Percentiles rank a stretch among this genome's conserved stretches.
phyloP scores from a whole-genome alignment of 2,888 invertebrate species.

The Drosophila nigritarsus region DNA sequence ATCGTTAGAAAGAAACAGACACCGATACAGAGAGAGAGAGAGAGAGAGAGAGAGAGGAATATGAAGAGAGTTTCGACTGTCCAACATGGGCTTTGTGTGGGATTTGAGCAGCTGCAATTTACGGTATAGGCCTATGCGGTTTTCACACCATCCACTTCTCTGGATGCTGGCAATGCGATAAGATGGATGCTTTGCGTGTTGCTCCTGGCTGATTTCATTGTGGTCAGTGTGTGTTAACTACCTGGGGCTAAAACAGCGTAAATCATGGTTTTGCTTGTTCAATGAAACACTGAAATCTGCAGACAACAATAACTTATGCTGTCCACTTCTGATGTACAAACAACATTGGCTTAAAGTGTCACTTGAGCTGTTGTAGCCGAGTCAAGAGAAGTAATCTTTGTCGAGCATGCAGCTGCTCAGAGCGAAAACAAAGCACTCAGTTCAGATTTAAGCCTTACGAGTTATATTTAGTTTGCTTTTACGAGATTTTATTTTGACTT shows the following conservation, averaged over 20 bases:
- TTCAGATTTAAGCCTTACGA: not conserved
- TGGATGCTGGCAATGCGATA: constrained; percentile 19
- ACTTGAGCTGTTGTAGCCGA: not conserved
- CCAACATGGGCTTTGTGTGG: constrained; percentile 30
- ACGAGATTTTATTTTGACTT: not conserved
- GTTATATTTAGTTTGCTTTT: not conserved
- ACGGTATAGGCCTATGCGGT: constrained; percentile 42
- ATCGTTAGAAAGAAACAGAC: not conserved
- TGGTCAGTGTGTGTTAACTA: constrained; percentile 38
- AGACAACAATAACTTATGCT: constrained; percentile 22
- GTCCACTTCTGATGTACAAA: not conserved
- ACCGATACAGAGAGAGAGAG: no score
- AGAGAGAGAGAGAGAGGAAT: not conserved
- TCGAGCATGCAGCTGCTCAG: not conserved
- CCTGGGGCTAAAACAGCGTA: constrained; percentile 1
- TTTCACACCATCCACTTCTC: constrained; percentile 46
- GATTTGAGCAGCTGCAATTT: constrained; percentile 44
- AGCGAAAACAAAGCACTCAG: not conserved
- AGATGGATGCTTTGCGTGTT: constrained; percentile 34
- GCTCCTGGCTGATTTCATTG: constrained; percentile 50
- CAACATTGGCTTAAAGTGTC: constrained; percentile 10
- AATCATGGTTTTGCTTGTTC: not conserved
- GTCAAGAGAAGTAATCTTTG: not conserved
- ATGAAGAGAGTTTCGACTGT: not conserved
- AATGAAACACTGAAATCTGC: constrained; percentile 3